Evolutionary conservation across 2,888 invertebrate genomes (phyloP).

Genomic region (Caenorhabditis angaria): DNA sequence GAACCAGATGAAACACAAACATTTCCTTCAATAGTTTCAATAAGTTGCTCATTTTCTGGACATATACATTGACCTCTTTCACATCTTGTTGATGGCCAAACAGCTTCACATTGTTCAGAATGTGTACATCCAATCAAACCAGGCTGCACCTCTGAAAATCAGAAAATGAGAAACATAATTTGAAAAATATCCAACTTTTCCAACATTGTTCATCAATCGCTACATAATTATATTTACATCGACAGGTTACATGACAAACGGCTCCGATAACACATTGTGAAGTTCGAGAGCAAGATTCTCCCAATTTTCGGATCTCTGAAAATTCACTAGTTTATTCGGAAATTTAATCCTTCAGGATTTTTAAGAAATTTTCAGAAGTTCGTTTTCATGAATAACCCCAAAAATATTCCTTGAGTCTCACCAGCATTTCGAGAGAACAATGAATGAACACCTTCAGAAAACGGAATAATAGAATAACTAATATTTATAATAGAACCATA

Average conservation of each 20-base stretch:
- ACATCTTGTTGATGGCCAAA: slow-evolving; percentile 59
- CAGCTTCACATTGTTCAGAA: slow-evolving; percentile 64
- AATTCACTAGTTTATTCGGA: too few species aligned
- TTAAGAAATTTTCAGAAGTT: too few species aligned
- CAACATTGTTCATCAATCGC: slow-evolving; percentile 59
- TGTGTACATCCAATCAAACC: slow-evolving; percentile 64
- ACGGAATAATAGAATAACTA: slow-evolving; percentile 20
- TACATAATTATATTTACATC: slow-evolving; percentile 54
- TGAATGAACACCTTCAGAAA: slow-evolving; percentile 39
- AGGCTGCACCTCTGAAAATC: slow-evolving; percentile 58
- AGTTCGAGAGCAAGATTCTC: slow-evolving; percentile 49
- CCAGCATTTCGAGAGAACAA: slow-evolving; percentile 33
- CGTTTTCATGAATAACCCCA: too few species aligned
- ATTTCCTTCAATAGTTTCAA: slow-evolving; percentile 62
- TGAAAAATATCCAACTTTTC: slow-evolving; percentile 52
- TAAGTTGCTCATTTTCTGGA: slow-evolving; percentile 41
- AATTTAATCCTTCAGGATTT: too few species aligned
- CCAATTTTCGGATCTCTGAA: slow-evolving; percentile 43
- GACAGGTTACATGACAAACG: slow-evolving; percentile 53
- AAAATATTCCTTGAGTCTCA: too few species aligned
- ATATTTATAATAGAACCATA: not conserved
- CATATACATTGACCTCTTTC: slow-evolving; percentile 55
- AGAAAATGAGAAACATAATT: not conserved
- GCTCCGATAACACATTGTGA: slow-evolving; percentile 61
- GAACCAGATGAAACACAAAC: slow-evolving; percentile 63